Evolutionary conservation across 2,797 vertebrate genomes (phyloP).

Genomic region (Philypnodon macrostomus): DNA sequence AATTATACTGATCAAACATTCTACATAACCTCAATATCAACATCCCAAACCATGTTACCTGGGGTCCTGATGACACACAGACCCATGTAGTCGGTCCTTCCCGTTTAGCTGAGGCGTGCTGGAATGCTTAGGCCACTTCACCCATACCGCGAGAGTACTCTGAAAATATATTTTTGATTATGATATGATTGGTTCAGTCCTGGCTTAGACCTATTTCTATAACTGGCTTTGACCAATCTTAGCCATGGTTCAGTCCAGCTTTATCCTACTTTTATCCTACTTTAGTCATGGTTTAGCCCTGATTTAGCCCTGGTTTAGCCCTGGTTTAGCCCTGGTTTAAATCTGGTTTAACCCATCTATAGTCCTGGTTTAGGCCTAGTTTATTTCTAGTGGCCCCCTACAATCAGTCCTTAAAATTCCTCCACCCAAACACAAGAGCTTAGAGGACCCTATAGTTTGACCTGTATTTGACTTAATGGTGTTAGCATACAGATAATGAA

Average conservation of each 20-base stretch:
- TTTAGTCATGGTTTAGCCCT: no score
- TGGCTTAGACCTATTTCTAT: no score
- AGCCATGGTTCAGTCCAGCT: no score
- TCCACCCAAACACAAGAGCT: conserved; percentile 14
- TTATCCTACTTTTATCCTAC: no score
- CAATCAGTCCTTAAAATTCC: no score
- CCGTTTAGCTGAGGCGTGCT: conserved; percentile 83
- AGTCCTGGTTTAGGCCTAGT: no score
- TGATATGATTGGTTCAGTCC: no score
- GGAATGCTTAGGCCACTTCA: conserved; percentile 91
- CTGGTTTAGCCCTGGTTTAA: no score
- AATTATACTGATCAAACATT: conserved; percentile 1
- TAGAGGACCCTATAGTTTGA: conserved; percentile 4
- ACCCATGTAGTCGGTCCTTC: conserved; percentile 83
- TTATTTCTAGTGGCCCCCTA: no score
- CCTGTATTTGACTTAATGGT: conserved; percentile 4
- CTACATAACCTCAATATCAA: neutral
- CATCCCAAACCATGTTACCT: conserved; percentile 68
- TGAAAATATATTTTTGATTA: conserved; percentile 63
- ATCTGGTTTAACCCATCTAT: no score
- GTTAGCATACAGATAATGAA: neutral
- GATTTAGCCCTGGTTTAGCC: no score
- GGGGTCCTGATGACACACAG: conserved; percentile 97
- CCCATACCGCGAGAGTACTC: conserved; percentile 94
- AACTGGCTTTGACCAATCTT: no score